Evolutionary conservation across 2,888 invertebrate genomes (phyloP).

Genomic region (Micoletzkya japonica): DNA sequence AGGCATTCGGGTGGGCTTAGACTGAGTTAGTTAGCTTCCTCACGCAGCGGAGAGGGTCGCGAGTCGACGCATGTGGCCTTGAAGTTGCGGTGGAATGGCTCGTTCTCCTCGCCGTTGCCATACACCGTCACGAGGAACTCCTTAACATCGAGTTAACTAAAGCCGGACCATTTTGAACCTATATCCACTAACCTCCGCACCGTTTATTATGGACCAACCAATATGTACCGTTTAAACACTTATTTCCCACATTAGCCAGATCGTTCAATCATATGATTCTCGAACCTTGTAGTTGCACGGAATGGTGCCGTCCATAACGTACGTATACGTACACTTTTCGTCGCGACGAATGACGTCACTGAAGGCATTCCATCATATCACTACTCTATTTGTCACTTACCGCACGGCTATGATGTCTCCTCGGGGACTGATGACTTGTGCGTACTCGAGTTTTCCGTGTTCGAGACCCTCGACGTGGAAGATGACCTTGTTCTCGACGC

Average conservation of each 20-base stretch:
- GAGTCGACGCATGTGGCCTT: constrained; percentile 36
- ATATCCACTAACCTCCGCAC: too few species aligned
- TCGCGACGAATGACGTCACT: not conserved
- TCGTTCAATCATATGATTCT: too few species aligned
- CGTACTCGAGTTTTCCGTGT: constrained; percentile 33
- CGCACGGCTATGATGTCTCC: constrained; percentile 11
- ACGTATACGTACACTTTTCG: constrained; percentile 8
- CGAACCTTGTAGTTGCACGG: constrained; percentile 14
- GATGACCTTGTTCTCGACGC: constrained; percentile 38
- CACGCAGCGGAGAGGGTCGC: constrained; percentile 36
- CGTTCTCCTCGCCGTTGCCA: constrained; percentile 42
- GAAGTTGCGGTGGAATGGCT: constrained; percentile 46
- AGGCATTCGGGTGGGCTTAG: too few species aligned
- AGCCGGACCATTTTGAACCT: too few species aligned
- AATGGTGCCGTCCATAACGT: constrained; percentile 11
- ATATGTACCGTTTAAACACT: too few species aligned
- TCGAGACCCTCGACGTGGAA: constrained; percentile 45
- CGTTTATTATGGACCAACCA: too few species aligned
- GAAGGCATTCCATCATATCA: too few species aligned
- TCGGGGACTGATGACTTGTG: constrained; percentile 30
- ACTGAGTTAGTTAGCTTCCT: too few species aligned
- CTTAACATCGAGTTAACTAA: too few species aligned
- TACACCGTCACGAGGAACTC: constrained; percentile 41
- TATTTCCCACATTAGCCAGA: too few species aligned
- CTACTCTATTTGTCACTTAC: not conserved